Percentiles rank a stretch among this genome's conserved stretches.
These are phyloP conservation scores for Perithous albicinctus DNA, from an alignment of 2,888 invertebrate genomes.

Conservation along the genomic window DNA sequence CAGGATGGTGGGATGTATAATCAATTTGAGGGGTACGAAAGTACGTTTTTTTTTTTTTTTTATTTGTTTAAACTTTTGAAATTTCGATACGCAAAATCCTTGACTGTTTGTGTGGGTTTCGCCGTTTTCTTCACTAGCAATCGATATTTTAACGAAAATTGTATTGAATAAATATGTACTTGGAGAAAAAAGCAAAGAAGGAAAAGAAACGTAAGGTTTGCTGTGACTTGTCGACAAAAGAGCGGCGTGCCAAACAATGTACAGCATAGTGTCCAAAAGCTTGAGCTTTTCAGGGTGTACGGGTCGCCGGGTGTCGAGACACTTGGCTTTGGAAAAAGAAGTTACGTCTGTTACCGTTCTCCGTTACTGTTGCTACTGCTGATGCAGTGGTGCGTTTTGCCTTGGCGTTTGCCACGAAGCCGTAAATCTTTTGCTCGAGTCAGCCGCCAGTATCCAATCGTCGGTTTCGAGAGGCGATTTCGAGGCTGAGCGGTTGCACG, in stretches of 20 bases:
- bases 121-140: too few species aligned
- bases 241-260: constrained; percentile 42
- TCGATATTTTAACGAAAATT: too few species aligned
- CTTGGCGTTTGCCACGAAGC: constrained; percentile 44
- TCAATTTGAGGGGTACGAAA: too few species aligned
- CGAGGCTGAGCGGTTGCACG: constrained; percentile 55
- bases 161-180: too few species aligned
- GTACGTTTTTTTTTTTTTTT: too few species aligned
- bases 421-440: constrained; percentile 60
- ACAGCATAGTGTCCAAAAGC: constrained; percentile 24
- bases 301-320: constrained; percentile 58
- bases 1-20: neutral
- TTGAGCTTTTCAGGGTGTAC: constrained; percentile 17
- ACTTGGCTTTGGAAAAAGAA: constrained; percentile 49
- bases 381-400: constrained; percentile 5
- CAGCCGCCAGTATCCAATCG: constrained; percentile 48
- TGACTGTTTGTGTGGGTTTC: neutral
- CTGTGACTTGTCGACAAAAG: constrained; percentile 49
- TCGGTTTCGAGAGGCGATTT: constrained; percentile 37
- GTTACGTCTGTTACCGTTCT: constrained; percentile 59
- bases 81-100: too few species aligned
- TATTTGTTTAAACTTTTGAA: neutral
- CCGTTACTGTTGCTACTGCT: constrained; percentile 30
- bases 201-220: constrained; percentile 12
- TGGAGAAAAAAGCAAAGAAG: neutral